Evolutionary conservation across 1,140 invertebrate genomes (phyloP), one percentile per base, ranked within the genome.

Genomic region (Drosophila guanche): DNA sequence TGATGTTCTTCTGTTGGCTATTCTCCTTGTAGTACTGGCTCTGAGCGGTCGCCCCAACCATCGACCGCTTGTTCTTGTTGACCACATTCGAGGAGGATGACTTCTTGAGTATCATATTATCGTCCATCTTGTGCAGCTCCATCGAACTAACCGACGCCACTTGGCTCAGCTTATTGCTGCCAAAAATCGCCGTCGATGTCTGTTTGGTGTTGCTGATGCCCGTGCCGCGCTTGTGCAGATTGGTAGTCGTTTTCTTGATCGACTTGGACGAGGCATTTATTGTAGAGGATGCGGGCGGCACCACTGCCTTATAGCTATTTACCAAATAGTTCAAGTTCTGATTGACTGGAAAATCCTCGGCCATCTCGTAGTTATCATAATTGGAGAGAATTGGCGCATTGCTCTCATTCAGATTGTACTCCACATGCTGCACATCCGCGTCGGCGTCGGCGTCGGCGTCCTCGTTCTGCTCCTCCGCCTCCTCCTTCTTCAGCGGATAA

Each of bases 281-380:
- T 41, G 89, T 76, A 50, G 89, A 70, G 58, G 80, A 37, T 14
- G 69, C 43, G 20, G 84, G 65, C 1, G 45, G 33, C 10, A 37
- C 45, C 10, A 37, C 45, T 16, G 41, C 40, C 45, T 81, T 88
- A 25, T 88, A 78, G 10, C 29, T 77, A 37, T 25, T 83, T 22
- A 58, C 48, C 45, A 73, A 60, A 52, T 74, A 62, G 41, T 85
- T 86, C 8, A 69, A 37, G 53, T 90, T 91, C 50, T 83, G 88
- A 54, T 91, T 91, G 22, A 91, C 90, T n/a, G 90, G 89, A 56
- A 91, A 91, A 54, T 91, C 91, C 60, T 91, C 90, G 41, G 78
- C 77, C 79, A 89, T 79, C 45, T 91, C 90, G 58, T 75, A 83
- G 45, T 90, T 85, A 56, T 91, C 89, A 57, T 91, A 91, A 50